phyloP scores from a whole-genome alignment of 2,113 vertebrate species.

The Dasyornis broadbenti region DNA sequence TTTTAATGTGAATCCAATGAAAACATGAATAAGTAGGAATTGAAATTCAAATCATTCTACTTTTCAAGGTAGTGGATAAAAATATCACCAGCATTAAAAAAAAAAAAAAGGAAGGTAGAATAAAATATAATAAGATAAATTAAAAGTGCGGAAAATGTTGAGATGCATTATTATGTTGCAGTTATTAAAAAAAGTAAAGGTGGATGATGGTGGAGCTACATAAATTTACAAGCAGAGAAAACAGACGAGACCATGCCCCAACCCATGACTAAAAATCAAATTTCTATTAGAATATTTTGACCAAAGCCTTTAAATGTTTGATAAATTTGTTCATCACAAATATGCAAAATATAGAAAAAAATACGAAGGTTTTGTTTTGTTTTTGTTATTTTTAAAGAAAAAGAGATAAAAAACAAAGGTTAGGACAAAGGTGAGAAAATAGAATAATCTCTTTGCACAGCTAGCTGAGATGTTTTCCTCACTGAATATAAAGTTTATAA shows the following conservation, averaged over 20 bases:
- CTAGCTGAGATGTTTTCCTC: not conserved
- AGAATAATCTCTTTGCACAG: not conserved
- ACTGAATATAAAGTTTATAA: not conserved
- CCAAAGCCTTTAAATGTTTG: not conserved
- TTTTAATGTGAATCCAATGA: not conserved
- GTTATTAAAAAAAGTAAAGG: not conserved
- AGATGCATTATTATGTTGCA: not conserved
- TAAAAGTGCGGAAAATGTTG: not conserved
- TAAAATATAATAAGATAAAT: not conserved
- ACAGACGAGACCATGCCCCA: not conserved
- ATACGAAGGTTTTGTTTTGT: too few species aligned
- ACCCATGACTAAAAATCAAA: not conserved
- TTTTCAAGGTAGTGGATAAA: not conserved
- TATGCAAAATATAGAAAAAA: not conserved
- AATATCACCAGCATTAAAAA: not conserved
- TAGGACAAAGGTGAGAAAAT: not conserved
- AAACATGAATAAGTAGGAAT: not conserved
- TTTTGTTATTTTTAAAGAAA: too few species aligned
- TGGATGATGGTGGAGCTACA: not conserved
- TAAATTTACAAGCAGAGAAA: not conserved
- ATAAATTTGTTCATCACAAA: not conserved
- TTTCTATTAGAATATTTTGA: not conserved
- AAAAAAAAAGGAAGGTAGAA: not conserved
- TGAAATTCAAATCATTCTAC: not conserved
- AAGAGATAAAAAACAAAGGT: not conserved